A percentile compares a stretch with the other conserved stretches of the same genome.
Conservation (phyloP, 2,888 invertebrate genomes). For the Rutpela maculata region DNA sequence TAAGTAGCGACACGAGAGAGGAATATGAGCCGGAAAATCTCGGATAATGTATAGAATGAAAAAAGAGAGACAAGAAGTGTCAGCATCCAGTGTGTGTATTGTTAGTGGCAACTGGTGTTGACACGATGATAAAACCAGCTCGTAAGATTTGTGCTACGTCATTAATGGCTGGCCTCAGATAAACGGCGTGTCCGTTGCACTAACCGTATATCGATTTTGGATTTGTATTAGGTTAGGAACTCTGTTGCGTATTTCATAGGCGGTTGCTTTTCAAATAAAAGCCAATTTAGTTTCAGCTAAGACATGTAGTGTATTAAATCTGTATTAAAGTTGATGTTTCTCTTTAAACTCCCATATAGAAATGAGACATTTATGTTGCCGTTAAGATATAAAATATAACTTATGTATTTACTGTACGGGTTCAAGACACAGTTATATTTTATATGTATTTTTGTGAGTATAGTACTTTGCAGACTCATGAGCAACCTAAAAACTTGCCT, state of each 20-base stretch:
- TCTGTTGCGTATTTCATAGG: constrained; percentile 43
- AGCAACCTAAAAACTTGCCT: too few relatives aligned
- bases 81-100: constrained; percentile 65
- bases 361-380: constrained; percentile 5
- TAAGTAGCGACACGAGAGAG: constrained; percentile 41
- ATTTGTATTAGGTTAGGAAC: constrained; percentile 61
- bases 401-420: not conserved
- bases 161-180: constrained; percentile 69
- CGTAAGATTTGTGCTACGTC: constrained; percentile 70
- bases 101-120: constrained; percentile 72
- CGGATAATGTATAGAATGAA: constrained; percentile 41
- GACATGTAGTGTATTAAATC: constrained; percentile 46
- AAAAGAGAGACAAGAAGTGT: constrained; percentile 55
- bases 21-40: constrained; percentile 50
- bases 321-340: constrained; percentile 40
- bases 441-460: not conserved
- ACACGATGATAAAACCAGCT: constrained; percentile 71
- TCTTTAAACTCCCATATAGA: constrained; percentile 3
- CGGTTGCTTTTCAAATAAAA: constrained; percentile 47
- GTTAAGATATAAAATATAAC: constrained; percentile 18
- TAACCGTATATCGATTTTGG: constrained; percentile 68
- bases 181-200: constrained; percentile 70
- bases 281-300: constrained; percentile 49
- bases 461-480: too few relatives aligned
- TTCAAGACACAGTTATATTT: not conserved